Evolutionary conservation across 1,140 invertebrate species (phyloP).

Genomic region (Maniola jurtina): DNA sequence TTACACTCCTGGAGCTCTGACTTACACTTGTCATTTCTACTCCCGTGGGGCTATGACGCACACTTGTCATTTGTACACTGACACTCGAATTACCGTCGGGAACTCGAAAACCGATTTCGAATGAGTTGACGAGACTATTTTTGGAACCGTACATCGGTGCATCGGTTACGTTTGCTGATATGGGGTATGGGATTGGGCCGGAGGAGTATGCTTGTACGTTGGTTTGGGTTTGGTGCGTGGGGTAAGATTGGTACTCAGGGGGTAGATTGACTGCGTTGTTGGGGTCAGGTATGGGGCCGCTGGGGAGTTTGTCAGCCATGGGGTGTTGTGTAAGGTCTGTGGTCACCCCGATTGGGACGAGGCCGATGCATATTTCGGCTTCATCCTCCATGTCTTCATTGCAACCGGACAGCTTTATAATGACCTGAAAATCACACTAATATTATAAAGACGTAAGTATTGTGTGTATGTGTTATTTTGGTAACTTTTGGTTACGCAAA

Average conservation of each 20-base stretch:
- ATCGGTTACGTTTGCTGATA: constrained; percentile 29
- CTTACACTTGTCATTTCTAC: background rate
- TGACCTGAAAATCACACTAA: constrained; percentile 41
- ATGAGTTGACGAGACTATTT: constrained; percentile 1
- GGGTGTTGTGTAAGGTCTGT: constrained; percentile 33
- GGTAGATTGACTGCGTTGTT: background rate
- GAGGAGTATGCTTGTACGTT: constrained; percentile 13
- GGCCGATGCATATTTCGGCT: constrained; percentile 41
- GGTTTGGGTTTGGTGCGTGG: constrained; percentile 5
- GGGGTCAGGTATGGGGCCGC: constrained; percentile 22
- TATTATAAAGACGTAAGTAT: too few species aligned
- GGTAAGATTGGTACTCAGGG: background rate
- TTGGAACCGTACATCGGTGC: constrained; percentile 12
- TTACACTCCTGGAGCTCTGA: background rate
- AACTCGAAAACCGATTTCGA: constrained; percentile 25
- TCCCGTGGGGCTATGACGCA: too few species aligned
- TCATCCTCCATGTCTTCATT: constrained; percentile 44
- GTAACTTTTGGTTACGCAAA: too few species aligned
- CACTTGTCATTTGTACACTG: background rate
- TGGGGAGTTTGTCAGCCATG: constrained; percentile 35
- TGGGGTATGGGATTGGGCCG: constrained; percentile 2
- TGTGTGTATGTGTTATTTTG: too few species aligned
- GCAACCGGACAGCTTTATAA: constrained; percentile 48
- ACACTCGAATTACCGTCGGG: background rate
- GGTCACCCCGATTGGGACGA: constrained; percentile 38